Conservation (phyloP, 2,113 vertebrate species). For the Pelmatolapia mariae region DNA sequence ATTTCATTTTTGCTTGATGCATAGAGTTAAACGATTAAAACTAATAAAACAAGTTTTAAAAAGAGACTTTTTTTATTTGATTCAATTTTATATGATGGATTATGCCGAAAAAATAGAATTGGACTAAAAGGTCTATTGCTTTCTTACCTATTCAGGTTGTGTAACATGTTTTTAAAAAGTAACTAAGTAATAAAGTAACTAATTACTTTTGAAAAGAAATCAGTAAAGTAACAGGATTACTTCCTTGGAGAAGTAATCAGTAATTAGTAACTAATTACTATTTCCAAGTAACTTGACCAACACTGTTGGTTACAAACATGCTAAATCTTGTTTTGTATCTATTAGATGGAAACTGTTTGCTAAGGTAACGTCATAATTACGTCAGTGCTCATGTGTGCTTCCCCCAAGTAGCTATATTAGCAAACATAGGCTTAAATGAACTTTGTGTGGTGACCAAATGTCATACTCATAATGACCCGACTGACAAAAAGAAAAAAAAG, state of each 20-base stretch:
- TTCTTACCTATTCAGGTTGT: not conserved
- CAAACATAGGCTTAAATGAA: not conserved
- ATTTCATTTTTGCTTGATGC: not conserved
- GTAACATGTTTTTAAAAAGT: not conserved
- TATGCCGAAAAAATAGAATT: not conserved
- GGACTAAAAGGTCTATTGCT: not conserved
- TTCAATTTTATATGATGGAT: not conserved
- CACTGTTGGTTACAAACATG: not conserved
- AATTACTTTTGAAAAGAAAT: not conserved
- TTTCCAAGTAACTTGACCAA: not conserved
- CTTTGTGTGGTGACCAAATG: not conserved
- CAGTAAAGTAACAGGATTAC: not conserved
- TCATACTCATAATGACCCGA: not conserved
- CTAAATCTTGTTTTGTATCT: not conserved
- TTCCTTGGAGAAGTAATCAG: not conserved
- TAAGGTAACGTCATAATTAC: not conserved
- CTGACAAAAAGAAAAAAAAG: not conserved
- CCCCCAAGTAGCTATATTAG: not conserved
- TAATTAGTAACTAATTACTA: not conserved
- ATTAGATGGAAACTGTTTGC: not conserved
- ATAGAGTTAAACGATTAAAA: not conserved
- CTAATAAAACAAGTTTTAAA: not conserved
- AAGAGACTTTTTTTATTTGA: not conserved
- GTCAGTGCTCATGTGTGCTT: not conserved
- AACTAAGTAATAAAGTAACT: not conserved